Evolutionary conservation across 2,888 invertebrate species (phyloP).

Genomic region (Microdon myrmicae): DNA sequence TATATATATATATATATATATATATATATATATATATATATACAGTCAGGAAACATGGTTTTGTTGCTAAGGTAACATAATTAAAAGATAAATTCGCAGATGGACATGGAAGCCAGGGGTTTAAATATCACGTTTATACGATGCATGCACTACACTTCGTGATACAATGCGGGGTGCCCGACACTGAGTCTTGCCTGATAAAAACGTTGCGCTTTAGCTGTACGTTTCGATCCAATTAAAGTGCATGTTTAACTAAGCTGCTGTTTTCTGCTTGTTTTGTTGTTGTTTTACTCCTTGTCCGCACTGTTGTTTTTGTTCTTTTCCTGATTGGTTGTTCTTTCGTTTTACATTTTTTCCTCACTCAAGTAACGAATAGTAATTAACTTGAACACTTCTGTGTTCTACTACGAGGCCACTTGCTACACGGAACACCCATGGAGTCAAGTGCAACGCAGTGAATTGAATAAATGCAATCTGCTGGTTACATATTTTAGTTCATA

Average conservation of each 20-base stretch:
- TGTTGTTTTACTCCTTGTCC: too few relatives aligned
- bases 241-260: conserved; percentile 3
- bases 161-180: conserved; percentile 3
- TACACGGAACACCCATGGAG: conserved; percentile 28
- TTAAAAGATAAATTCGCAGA: conserved; percentile 20
- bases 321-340: too few relatives aligned
- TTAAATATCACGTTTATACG: conserved; percentile 17
- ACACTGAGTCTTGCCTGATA: conserved; percentile 11
- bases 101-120: conserved; percentile 3
- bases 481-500: not conserved
- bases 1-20: too few relatives aligned
- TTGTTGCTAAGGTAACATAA: too few relatives aligned
- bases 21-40: too few relatives aligned
- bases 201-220: conserved; percentile 1
- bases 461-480: not conserved
- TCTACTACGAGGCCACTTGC: conserved; percentile 12
- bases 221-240: conserved; percentile 4
- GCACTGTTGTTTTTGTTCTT: too few relatives aligned
- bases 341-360: not conserved
- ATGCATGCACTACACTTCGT: conserved; percentile 22
- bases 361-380: conserved; percentile 6
- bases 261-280: not conserved
- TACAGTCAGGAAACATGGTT: too few relatives aligned
- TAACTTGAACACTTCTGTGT: conserved; percentile 17
- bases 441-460: conserved; percentile 14